Evolutionary conservation across 2,888 invertebrate genomes (phyloP), one percentile per base, ranked within the genome.

Genomic region (Brachylomia viminalis): DNA sequence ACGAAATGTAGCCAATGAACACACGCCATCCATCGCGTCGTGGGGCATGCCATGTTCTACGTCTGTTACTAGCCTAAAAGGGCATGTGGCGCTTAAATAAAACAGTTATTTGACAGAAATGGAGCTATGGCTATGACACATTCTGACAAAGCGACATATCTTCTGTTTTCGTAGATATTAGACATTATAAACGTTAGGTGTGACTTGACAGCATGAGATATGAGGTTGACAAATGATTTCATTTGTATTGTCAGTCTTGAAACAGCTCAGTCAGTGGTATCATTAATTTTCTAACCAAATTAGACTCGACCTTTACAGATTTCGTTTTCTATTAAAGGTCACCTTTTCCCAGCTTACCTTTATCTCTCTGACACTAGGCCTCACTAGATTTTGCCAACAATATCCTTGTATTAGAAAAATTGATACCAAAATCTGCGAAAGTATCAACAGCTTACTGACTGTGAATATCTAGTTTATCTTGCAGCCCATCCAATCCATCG

Each of bases 151-250:
- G 49, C 33, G 52, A 58, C 47, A 27, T 70, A 59, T 61, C 30
- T 52, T 71, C 38, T 71, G n/a, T 52, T 15, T 64, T 64, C 52
- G 54, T 64, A 66, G 81, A 80, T 69, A 45, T 54, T 47, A 42
- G 23, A 61, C 30, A 49, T 72, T 74, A 73, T 65, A 54, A 61
- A 69, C 56, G 52, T 49, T n/a, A 56, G 74, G 49, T 72, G 45
- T 56, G 80, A 56, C 54, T 61, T 72, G 58, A 72, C 64, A 54
- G 45, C 20, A 23, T 58, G 49, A 68, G 47, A 56, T 54, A 74
- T 72, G 64, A 80, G 68, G 68, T 68, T 84, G 80, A 72, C 73
- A 80, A 80, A 84, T 80, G 49, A 49, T 84, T 79, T 61, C 47
- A 56, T 78, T 64, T 59, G 47, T 79, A 23, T 13, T 59, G 54